Evolutionary conservation across 2,113 vertebrate species (phyloP), one percentile per base, ranked within the genome.

Genomic region (Mionectes macconnelli): DNA sequence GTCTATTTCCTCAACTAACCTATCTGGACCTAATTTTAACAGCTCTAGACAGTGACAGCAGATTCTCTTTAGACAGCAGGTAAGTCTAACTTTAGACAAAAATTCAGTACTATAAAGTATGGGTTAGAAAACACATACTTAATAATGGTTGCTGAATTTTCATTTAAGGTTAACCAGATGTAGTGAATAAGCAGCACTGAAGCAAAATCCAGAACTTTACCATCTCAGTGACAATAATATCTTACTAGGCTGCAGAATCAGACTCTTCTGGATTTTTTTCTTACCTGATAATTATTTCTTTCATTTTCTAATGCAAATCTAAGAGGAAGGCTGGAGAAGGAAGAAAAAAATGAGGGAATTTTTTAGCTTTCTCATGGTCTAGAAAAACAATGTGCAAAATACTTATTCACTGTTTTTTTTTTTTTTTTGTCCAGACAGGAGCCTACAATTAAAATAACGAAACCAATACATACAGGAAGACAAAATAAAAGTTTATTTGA

Each of bases 311-410:
- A 76, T 83, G n/a, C 8, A 30, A 45, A 4, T 55, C 13, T 59
- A 68, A 30, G 17, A 63, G 12, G n/a, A 75, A 82, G 2, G 3
- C 12, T 49, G 4, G 9, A 72, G 22, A 56, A 4, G 4, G 10
- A 14, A 14, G 49, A 37, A n/a, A 55, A 53, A 59, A 60, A 23
- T 9, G 3, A 1, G 4, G 8, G 3, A 27, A 1, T 7, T n/a
- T 78, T 94, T 89, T 55, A 40, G 19, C 74, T 70, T 22, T 84
- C 19, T 19, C 7, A 3, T 25, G 15, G 9, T 84, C 50, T 74
- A 45, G 5, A 57, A 15, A 63, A 89, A 50, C 50, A 15, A 67
- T 42, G 42, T 82, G 18, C 2, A 2, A 81, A 77, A 62, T 30
- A 3, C 6, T 50, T 66, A 22, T 66, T 74, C 14, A 21, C 20